A percentile compares a stretch with the other conserved stretches of the same genome.
Evolutionary conservation across 1,140 invertebrate species (phyloP).

Genomic region (Kradibia gibbosae): DNA sequence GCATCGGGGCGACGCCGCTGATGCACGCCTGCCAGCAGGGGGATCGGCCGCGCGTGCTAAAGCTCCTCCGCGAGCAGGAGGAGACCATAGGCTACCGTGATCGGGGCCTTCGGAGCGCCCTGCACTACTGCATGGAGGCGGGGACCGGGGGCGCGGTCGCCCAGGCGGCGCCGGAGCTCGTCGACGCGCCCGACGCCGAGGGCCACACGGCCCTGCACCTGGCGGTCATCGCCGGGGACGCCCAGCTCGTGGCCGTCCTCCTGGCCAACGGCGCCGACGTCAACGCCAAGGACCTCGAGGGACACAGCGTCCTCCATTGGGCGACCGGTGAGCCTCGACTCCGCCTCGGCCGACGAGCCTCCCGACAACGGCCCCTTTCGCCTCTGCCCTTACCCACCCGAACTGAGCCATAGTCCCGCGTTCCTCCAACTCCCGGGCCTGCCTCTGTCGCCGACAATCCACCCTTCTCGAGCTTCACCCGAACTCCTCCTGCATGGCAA

Average conservation of each 20-base stretch:
- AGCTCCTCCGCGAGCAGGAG: conserved; percentile 71
- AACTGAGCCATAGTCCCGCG: too few species aligned
- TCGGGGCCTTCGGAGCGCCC: conserved; percentile 86
- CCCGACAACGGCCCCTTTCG: too few species aligned
- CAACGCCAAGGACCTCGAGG: conserved; percentile 91
- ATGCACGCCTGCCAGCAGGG: conserved; percentile 93
- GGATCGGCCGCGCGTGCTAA: conserved; percentile 74
- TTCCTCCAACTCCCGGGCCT: too few species aligned
- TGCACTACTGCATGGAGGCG: conserved; percentile 93
- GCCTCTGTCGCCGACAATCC: too few species aligned
- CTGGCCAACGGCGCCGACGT: conserved; percentile 89
- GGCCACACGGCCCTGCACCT: conserved; percentile 95
- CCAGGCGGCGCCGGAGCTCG: conserved; percentile 83
- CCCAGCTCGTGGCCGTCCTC: conserved; percentile 85
- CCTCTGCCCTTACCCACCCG: too few species aligned
- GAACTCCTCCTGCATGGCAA: too few species aligned
- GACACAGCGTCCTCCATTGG: conserved; percentile 98
- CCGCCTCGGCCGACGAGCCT: neutral
- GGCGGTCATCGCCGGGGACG: conserved; percentile 92
- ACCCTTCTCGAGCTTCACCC: too few species aligned
- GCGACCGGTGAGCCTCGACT: conserved; percentile 86
- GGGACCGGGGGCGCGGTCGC: conserved; percentile 82
- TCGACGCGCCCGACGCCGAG: conserved; percentile 89
- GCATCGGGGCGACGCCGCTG: conserved; percentile 79
- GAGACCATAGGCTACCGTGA: conserved; percentile 77